Evolutionary conservation across 1,140 invertebrate species (phyloP).

Genomic region (Halesus radiatus): DNA sequence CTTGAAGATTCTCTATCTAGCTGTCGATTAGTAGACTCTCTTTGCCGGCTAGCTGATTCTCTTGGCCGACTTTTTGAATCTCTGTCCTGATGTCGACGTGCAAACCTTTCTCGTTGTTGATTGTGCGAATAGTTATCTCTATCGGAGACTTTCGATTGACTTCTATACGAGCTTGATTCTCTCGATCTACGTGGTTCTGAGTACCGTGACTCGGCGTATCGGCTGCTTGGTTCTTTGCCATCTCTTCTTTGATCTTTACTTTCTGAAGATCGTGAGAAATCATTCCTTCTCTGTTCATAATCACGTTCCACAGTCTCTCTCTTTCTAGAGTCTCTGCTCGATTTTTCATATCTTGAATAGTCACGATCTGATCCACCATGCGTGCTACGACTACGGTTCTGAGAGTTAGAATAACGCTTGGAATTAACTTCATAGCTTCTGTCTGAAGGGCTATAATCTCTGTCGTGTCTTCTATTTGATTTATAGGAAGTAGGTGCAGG

Average conservation of each 20-base stretch:
- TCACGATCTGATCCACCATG: background rate
- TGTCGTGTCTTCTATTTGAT: background rate
- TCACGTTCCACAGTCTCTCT: too few relatives aligned
- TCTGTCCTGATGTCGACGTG: background rate
- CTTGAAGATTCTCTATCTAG: background rate
- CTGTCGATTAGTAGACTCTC: background rate
- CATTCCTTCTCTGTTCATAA: background rate
- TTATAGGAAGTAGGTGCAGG: background rate
- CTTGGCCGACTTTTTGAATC: background rate
- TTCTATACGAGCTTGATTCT: background rate
- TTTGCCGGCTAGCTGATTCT: background rate
- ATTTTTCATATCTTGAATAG: background rate
- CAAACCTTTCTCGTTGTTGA: background rate
- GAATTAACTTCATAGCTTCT: background rate
- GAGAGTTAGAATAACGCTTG: background rate
- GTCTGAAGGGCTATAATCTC: background rate
- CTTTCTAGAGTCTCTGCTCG: background rate
- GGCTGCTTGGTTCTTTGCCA: background rate
- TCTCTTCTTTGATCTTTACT: background rate
- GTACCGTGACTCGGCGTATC: background rate
- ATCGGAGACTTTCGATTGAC: background rate
- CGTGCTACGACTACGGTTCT: background rate
- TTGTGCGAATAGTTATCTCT: background rate
- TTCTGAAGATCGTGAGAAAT: background rate
- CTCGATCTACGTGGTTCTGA: background rate